Conservation (phyloP, 2,888 invertebrate species). For the Torymus aiolomorphi region DNA sequence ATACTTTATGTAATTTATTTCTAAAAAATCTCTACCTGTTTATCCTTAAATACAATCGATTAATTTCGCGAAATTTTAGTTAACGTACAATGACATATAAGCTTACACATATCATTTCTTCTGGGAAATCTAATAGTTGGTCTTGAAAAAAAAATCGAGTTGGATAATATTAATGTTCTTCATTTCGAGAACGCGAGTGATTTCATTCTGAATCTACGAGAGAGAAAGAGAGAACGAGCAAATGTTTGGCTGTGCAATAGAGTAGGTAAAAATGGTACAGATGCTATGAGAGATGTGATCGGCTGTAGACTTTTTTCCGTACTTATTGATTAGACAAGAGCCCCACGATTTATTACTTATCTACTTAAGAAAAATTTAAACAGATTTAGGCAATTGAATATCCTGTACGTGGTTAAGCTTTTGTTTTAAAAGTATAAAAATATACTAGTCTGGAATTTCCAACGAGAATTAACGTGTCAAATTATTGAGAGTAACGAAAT, state of each 20-base stretch:
- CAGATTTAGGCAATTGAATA: no score
- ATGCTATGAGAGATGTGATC: constrained; percentile 64
- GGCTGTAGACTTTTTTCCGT: constrained; percentile 65
- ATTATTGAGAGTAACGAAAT: no score
- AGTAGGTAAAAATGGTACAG: constrained; percentile 67
- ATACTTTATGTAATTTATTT: no score
- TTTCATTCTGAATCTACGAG: constrained; percentile 17
- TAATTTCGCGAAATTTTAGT: no score
- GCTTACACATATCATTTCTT: no score
- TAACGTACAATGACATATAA: no score
- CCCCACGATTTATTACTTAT: no score
- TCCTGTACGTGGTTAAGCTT: neutral
- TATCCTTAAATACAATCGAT: no score
- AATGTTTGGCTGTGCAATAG: constrained; percentile 75
- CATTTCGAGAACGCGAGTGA: constrained; percentile 28
- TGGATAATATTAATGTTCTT: constrained; percentile 41
- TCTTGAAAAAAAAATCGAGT: constrained; percentile 2
- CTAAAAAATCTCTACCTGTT: no score
- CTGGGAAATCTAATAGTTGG: neutral
- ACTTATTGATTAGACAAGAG: constrained; percentile 40
- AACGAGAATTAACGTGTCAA: no score
- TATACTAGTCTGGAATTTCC: no score
- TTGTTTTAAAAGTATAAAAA: neutral
- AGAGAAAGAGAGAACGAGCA: constrained; percentile 69
- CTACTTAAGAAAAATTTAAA: no score